A percentile compares a stretch with the other conserved stretches of the same genome.
These are phyloP conservation scores for Parnassius mnemosyne DNA, from an alignment of 2,888 invertebrate species.

Conservation along the genomic window DNA sequence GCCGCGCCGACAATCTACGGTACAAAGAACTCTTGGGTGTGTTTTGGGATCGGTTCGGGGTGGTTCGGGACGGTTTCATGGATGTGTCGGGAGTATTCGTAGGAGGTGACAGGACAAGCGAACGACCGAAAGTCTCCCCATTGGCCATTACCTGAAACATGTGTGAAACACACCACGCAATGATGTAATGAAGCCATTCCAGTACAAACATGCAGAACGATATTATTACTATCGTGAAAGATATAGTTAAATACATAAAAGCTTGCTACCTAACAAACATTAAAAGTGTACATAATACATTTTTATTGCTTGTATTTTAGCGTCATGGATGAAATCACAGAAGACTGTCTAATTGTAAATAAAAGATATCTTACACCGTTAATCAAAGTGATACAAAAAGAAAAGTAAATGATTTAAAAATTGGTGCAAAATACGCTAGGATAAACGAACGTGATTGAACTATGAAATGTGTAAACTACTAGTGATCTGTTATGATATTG, in stretches of 20 bases:
- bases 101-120: conserved; percentile 79
- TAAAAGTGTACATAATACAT: conserved; percentile 19
- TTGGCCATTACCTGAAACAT: conserved; percentile 86
- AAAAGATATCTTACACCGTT: conserved; percentile 14
- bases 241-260: conserved; percentile 37
- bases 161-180: conserved; percentile 82
- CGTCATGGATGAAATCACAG: conserved; percentile 18
- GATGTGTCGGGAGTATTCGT: conserved; percentile 64
- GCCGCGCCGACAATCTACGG: conserved; percentile 71
- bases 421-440: conserved; percentile 16
- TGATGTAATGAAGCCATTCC: conserved; percentile 81
- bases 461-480: conserved; percentile 18
- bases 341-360: conserved; percentile 10
- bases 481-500: conserved; percentile 12
- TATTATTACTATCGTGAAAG: conserved; percentile 37
- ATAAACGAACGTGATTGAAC: conserved; percentile 17
- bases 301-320: conserved; percentile 15
- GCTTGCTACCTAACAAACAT: conserved; percentile 21
- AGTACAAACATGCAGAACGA: conserved; percentile 76
- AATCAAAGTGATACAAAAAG: conserved; percentile 12
- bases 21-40: conserved; percentile 74
- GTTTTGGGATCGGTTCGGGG: conserved; percentile 67
- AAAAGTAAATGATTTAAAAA: conserved; percentile 7
- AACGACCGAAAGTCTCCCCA: conserved; percentile 83
- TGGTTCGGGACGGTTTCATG: conserved; percentile 57